Evolutionary conservation across 2,113 vertebrate genomes (phyloP).

Genomic region (Pitta sordida): DNA sequence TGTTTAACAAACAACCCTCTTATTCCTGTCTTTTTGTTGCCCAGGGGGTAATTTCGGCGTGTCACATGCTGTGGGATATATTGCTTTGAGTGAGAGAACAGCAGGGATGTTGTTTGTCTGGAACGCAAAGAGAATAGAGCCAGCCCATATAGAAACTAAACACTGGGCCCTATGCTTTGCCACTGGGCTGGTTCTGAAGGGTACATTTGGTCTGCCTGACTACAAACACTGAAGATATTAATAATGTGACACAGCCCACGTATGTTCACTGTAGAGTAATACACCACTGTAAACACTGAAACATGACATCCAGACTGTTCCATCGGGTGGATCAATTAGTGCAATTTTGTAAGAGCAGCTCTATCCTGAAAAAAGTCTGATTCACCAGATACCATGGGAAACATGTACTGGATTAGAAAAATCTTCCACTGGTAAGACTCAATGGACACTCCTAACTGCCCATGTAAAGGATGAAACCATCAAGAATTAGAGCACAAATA

Average conservation of each 20-base stretch:
- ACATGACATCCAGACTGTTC: neutral
- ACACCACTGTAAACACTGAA: neutral
- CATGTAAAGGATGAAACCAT: neutral
- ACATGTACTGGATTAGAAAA: neutral
- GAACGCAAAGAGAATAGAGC: neutral
- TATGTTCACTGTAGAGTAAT: neutral
- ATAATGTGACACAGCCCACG: neutral
- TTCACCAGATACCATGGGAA: neutral
- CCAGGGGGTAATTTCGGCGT: neutral
- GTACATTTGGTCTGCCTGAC: neutral
- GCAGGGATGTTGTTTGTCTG: neutral
- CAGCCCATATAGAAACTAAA: neutral
- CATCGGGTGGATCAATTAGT: neutral
- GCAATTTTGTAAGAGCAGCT: neutral
- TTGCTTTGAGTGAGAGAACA: slow-evolving; percentile 10
- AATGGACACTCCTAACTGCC: neutral
- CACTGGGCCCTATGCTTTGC: neutral
- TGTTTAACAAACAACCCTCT: neutral
- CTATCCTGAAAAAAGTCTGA: neutral
- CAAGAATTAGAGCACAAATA: neutral
- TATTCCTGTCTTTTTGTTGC: neutral
- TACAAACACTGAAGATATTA: neutral
- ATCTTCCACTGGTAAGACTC: neutral
- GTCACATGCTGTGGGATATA: neutral
- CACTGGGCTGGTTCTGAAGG: neutral